These are phyloP conservation scores for Cryptocephalus primarius DNA, from an alignment of 2,888 invertebrate genomes.

Conservation along the genomic window DNA sequence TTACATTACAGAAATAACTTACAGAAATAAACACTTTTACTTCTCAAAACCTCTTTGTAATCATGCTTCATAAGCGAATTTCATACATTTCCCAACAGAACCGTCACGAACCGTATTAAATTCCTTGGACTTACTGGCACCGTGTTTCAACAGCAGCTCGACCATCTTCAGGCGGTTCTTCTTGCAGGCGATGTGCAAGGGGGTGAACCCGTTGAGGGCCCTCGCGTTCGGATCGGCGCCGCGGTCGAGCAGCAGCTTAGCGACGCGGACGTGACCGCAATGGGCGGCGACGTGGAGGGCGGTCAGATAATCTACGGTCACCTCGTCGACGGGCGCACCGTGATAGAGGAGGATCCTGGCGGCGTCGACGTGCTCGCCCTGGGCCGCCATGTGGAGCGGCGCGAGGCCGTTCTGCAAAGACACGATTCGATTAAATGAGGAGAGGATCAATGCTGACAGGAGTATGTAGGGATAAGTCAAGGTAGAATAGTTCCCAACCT, in stretches of 20 bases:
- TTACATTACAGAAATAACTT: background rate
- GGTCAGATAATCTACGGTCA: conserved; percentile 95
- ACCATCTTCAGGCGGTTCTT: conserved; percentile 96
- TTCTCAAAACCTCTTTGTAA: too few relatives aligned
- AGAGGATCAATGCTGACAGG: background rate
- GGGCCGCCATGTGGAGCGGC: conserved; percentile 97
- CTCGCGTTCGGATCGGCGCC: conserved; percentile 96
- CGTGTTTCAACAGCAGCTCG: conserved; percentile 88
- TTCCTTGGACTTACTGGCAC: conserved; percentile 62
- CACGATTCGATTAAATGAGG: background rate
- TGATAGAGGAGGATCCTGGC: conserved; percentile 84
- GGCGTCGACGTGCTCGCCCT: conserved; percentile 96
- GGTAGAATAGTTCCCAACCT: too few relatives aligned
- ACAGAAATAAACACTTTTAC: background rate
- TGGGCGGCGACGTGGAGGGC: conserved; percentile 94
- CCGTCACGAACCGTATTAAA: too few relatives aligned
- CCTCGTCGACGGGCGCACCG: conserved; percentile 97
- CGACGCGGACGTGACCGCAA: conserved; percentile 88
- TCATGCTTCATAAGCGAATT: too few relatives aligned
- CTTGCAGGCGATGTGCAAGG: conserved; percentile 96
- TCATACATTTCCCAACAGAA: too few relatives aligned
- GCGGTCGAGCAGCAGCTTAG: conserved; percentile 80
- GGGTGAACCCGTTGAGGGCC: conserved; percentile 95
- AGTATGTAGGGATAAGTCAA: too few relatives aligned
- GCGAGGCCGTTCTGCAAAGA: conserved; percentile 72